Evolutionary conservation across 2,888 invertebrate genomes (phyloP).

Genomic region (Trichogramma evanescens): DNA sequence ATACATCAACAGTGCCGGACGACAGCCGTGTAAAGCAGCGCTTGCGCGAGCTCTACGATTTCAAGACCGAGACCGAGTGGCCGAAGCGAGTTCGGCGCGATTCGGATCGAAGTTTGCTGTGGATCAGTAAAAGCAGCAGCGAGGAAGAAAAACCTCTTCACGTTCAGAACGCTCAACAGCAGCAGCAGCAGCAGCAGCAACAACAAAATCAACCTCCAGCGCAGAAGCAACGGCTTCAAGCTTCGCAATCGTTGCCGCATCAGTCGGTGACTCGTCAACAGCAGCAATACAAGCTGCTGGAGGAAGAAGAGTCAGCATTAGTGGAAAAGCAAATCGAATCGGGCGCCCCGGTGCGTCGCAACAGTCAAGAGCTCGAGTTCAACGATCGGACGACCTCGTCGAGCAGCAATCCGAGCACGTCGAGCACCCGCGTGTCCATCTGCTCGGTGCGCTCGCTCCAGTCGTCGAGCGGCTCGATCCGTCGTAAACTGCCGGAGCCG

Average conservation of each 20-base stretch:
- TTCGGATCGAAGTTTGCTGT: constrained; percentile 13
- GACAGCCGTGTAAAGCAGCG: constrained; percentile 31
- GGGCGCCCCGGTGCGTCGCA: constrained; percentile 20
- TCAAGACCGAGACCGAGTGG: constrained; percentile 38
- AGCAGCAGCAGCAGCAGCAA: neutral
- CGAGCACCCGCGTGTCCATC: neutral
- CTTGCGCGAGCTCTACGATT: constrained; percentile 36
- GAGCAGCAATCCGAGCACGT: neutral
- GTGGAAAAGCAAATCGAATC: neutral
- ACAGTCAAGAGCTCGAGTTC: constrained; percentile 36
- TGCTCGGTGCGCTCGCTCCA: neutral
- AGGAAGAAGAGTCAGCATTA: neutral
- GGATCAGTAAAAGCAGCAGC: constrained; percentile 35
- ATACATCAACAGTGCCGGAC: neutral
- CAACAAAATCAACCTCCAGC: neutral
- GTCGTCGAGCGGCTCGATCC: neutral
- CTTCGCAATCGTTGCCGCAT: neutral
- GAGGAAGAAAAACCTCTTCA: constrained; percentile 26
- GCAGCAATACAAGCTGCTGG: neutral
- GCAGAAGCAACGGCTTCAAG: no score
- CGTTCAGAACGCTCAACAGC: neutral
- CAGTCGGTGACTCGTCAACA: neutral
- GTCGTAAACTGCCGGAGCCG: neutral
- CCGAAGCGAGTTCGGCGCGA: constrained; percentile 27
- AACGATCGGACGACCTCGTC: constrained; percentile 26